A percentile compares a stretch with the other conserved stretches of the same genome.
These are phyloP conservation scores for Ctenopoma kingsleyae DNA, from an alignment of 2,797 vertebrate species.

Conservation along the genomic window DNA sequence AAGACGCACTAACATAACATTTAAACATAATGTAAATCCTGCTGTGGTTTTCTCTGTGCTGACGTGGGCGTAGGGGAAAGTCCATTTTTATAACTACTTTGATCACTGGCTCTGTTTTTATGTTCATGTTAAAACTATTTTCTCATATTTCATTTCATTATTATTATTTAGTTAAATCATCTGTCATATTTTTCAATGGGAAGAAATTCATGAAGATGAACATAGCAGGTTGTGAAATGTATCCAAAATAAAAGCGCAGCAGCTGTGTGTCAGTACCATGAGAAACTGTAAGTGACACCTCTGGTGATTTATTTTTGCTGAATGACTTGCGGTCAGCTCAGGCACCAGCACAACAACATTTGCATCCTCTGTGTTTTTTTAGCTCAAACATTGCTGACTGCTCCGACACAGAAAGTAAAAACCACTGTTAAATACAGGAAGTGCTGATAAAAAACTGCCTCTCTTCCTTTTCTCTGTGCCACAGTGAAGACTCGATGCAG, in stretches of 20 bases:
- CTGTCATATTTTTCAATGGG: neutral
- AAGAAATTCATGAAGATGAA: neutral
- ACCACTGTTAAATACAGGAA: slow-evolving; percentile 61
- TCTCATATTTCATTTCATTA: neutral
- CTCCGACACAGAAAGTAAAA: slow-evolving; percentile 32
- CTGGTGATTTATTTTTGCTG: too few species aligned
- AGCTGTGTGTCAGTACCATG: too few species aligned
- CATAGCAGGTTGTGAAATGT: neutral
- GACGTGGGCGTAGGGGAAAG: neutral
- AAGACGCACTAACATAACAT: neutral
- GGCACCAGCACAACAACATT: neutral
- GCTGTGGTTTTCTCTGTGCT: neutral
- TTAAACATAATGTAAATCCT: neutral
- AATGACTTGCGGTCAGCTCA: too few species aligned
- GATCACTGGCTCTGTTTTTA: too few species aligned
- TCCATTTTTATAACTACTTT: neutral
- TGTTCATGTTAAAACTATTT: too few species aligned
- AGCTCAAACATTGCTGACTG: neutral
- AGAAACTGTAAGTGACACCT: too few species aligned
- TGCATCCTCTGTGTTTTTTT: neutral
- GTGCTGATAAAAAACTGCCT: slow-evolving; percentile 34
- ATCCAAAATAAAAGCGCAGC: too few species aligned
- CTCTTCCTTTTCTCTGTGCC: slow-evolving; percentile 37
- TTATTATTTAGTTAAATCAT: neutral
- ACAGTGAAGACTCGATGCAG: neutral